These are phyloP conservation scores for Furcula furcula DNA, from an alignment of 2,888 invertebrate species.

Conservation along the genomic window DNA sequence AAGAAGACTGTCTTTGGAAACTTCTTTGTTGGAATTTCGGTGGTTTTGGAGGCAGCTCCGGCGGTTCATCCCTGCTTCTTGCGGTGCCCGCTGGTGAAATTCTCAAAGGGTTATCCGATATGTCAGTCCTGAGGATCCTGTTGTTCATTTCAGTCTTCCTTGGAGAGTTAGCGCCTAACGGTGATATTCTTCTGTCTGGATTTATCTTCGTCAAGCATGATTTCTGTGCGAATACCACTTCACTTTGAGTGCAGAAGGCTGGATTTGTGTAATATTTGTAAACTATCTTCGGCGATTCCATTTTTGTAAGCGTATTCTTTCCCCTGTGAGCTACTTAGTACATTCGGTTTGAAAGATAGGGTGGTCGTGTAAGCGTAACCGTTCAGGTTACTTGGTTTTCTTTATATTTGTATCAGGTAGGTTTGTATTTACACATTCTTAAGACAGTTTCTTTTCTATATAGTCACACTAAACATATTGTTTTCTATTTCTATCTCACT, in stretches of 20 bases:
- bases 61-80: slow-evolving; percentile 59
- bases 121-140: slow-evolving; percentile 69
- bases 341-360: slow-evolving; percentile 24
- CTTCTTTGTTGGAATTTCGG: slow-evolving; percentile 57
- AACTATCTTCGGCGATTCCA: slow-evolving; percentile 78
- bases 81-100: slow-evolving; percentile 50
- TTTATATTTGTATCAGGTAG: no score
- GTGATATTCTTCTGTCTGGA: slow-evolving; percentile 62
- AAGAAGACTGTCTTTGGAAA: slow-evolving; percentile 66
- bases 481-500: no score
- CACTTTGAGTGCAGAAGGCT: slow-evolving; percentile 90
- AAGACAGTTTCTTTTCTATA: no score
- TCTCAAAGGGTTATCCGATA: slow-evolving; percentile 72
- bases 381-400: slow-evolving; percentile 12
- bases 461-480: no score
- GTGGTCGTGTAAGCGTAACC: slow-evolving; percentile 51
- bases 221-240: slow-evolving; percentile 77
- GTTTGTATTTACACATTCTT: no score
- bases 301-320: slow-evolving; percentile 52
- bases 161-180: slow-evolving; percentile 71
- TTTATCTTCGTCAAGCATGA: slow-evolving; percentile 57
- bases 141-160: slow-evolving; percentile 61
- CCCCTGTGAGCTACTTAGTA: slow-evolving; percentile 33
- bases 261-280: slow-evolving; percentile 89
- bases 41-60: slow-evolving; percentile 72